Evolutionary conservation across 2,797 vertebrate genomes (phyloP).

Genomic region (Cottoperca gobio): DNA sequence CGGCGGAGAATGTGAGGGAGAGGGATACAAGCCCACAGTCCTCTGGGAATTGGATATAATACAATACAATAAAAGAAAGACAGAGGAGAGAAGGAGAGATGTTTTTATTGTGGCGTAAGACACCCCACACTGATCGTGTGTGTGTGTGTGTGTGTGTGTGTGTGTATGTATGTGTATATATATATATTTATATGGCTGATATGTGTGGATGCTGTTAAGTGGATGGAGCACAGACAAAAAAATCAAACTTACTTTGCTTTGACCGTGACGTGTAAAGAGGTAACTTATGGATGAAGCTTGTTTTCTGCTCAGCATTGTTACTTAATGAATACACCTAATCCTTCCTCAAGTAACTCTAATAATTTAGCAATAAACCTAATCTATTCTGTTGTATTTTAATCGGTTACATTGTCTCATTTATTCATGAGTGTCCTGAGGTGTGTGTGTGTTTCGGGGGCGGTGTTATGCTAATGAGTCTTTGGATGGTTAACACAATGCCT

Average conservation of each 20-base stretch:
- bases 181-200: conserved; percentile 18
- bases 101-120: conserved; percentile 65
- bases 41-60: conserved; percentile 72
- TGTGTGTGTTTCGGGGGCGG: conserved; percentile 11
- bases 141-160: conserved; percentile 20
- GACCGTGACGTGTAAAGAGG: background rate
- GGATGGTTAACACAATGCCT: conserved; percentile 46
- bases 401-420: conserved; percentile 31
- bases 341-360: background rate
- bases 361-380: conserved; percentile 26
- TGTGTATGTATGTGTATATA: conserved; percentile 19
- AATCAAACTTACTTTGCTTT: background rate
- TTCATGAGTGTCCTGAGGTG: conserved; percentile 42
- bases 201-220: too few species aligned
- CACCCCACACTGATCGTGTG: conserved; percentile 45
- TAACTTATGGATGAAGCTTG: background rate
- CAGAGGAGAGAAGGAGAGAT: conserved; percentile 55
- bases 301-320: background rate
- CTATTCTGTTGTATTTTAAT: conserved; percentile 26
- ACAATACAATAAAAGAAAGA: conserved; percentile 76
- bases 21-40: conserved; percentile 54
- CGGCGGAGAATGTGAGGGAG: conserved; percentile 46
- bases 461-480: conserved; percentile 56
- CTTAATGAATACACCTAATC: background rate
- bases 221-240: too few species aligned